Evolutionary conservation across 2,797 vertebrate species (phyloP).

Genomic region (Furcifer pardalis): DNA sequence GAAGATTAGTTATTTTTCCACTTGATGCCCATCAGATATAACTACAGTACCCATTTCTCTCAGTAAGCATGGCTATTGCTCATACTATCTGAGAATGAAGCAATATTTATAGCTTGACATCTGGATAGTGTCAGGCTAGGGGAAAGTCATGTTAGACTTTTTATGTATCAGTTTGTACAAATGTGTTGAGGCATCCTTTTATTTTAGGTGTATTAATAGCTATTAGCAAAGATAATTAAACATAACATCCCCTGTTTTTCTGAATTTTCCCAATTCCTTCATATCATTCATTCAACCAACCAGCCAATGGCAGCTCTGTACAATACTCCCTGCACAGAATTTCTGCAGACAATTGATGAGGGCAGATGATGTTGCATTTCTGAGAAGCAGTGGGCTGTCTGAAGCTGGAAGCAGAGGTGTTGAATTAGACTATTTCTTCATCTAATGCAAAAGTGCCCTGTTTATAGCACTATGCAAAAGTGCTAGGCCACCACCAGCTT

Average conservation of each 20-base stretch:
- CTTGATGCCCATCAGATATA: not conserved
- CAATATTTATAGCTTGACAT: not conserved
- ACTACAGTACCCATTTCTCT: not conserved
- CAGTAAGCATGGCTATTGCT: not conserved
- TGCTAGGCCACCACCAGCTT: too few relatives aligned
- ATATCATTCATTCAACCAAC: too few relatives aligned
- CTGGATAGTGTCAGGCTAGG: not conserved
- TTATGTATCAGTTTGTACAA: not conserved
- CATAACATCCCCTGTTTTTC: not conserved
- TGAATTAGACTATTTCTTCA: not conserved
- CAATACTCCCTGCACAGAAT: not conserved
- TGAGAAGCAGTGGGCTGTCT: not conserved
- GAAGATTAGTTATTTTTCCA: too few relatives aligned
- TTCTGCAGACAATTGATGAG: not conserved
- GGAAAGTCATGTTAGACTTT: not conserved
- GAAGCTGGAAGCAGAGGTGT: not conserved
- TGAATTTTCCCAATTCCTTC: too few relatives aligned
- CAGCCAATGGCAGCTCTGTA: too few relatives aligned
- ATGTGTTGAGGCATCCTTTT: not conserved
- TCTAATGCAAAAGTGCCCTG: not conserved
- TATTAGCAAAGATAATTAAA: not conserved
- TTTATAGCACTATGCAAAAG: not conserved
- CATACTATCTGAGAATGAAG: not conserved
- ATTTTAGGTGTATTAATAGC: not conserved
- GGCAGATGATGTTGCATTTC: not conserved